Conservation (phyloP, 1,140 invertebrate species). For the Drosophila neocordata region DNA sequence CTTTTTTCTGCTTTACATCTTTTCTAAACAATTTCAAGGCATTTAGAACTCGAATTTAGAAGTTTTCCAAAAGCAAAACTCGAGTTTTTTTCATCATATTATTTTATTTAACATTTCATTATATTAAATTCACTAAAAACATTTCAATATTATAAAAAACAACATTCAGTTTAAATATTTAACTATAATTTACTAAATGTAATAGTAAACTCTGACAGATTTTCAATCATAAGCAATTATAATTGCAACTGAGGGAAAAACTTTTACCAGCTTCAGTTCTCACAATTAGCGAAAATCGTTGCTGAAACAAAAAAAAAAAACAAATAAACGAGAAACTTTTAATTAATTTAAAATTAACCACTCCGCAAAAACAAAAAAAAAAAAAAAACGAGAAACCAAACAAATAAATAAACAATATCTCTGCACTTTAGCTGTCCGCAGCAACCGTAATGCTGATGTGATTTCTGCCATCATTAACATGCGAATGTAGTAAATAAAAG, state of each 20-base stretch:
- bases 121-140: too few species aligned
- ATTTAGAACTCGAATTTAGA: too few species aligned
- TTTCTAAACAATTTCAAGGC: too few species aligned
- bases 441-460: constrained; percentile 43
- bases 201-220: too few species aligned
- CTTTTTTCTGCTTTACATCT: too few species aligned
- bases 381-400: constrained; percentile 38
- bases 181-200: too few species aligned
- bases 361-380: constrained; percentile 38
- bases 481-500: constrained; percentile 13
- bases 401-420: constrained; percentile 39
- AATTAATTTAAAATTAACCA: constrained; percentile 62
- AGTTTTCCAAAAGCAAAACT: too few species aligned
- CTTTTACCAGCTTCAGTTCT: neutral
- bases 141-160: too few species aligned
- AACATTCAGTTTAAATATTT: too few species aligned
- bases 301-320: constrained; percentile 25
- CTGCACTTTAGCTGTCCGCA: constrained; percentile 21
- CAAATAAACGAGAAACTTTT: constrained; percentile 49
- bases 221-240: neutral
- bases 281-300: neutral
- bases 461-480: constrained; percentile 61
- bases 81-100: too few species aligned
- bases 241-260: neutral
- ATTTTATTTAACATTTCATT: too few species aligned